These are phyloP conservation scores for Vanessa tameamea DNA, from an alignment of 1,140 invertebrate genomes.

Conservation along the genomic window DNA sequence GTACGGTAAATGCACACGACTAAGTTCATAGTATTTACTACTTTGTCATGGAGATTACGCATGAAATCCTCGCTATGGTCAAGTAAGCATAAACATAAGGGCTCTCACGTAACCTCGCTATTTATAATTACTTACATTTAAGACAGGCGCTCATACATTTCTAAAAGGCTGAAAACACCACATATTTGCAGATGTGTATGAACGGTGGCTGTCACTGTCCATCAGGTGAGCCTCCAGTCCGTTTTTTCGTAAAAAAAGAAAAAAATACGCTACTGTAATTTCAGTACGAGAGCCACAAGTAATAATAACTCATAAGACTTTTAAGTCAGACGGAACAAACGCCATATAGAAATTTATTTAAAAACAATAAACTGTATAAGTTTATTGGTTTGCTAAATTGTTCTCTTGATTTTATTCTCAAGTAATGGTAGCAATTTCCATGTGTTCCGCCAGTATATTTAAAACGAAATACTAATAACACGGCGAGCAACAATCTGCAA, in stretches of 20 bases:
- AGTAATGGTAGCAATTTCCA: constrained; percentile 55
- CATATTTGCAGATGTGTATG: no score
- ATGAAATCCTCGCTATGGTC: constrained; percentile 5
- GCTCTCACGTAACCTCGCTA: background rate
- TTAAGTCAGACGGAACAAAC: no score
- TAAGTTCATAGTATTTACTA: constrained; percentile 28
- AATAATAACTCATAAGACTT: no score
- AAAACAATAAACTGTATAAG: background rate
- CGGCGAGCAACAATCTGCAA: constrained; percentile 14
- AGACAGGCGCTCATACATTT: no score
- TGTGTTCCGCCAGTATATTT: constrained; percentile 46
- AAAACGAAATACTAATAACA: constrained; percentile 25
- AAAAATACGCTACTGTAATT: no score
- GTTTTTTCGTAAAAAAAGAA: no score
- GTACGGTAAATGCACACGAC: constrained; percentile 29
- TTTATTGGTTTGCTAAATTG: constrained; percentile 4
- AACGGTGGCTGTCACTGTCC: no score
- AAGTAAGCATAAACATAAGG: background rate
- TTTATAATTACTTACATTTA: background rate
- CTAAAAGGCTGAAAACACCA: no score
- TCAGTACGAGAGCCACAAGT: no score
- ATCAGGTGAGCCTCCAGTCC: no score
- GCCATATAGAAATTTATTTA: background rate
- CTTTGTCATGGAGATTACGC: constrained; percentile 23
- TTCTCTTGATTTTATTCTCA: background rate